Evolutionary conservation across 2,888 invertebrate species (phyloP), one percentile per base, ranked within the genome.

Genomic region (Drosophila incognita): DNA sequence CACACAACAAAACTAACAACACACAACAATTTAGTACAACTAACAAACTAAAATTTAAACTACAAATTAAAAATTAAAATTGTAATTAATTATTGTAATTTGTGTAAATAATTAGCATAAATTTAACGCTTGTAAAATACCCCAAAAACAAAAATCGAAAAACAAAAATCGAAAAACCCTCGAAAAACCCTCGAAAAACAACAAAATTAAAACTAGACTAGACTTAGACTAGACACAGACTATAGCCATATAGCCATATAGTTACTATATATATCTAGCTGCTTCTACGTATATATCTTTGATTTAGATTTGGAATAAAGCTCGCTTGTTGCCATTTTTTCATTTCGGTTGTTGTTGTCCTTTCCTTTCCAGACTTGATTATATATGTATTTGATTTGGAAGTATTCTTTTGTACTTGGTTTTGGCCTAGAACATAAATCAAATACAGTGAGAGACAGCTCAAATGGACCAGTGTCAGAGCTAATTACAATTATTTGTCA

Each of bases 31-130:
- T 48, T 81, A 64, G 62, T 46, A 46, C 15, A 73, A 80, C 65
- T 77, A 79, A 82, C 57, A 62, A 78, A 57, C 58, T 67, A 59
- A 68, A 68, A 66, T 58, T 66, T 46, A 72, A 63, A 72, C 15
- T 24, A 4, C 24, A 46, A 13, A 1, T 7, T 1, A 13, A 10
- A 31, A 31, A 7, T 8, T 0, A 4, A 15, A 63, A 58, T 72
- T 54, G 65, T 70, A 74, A 58, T 31, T 63, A 48, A 65, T 52
- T 76, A 75, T 74, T 46, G 76, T 84, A 80, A 82, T 82, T 87
- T 77, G 72, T 85, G 80, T 86, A 86, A 71, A 85, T 85, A 89
- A 35, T 76, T 76, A 84, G 71, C 60, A 48, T 69, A 66, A 58
- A 71, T 48, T 66, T 60, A 67, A 76, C 54, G 69, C 58, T 69